Conservation (phyloP, 2,113 vertebrate species). For the Chelonoidis abingdonii region DNA sequence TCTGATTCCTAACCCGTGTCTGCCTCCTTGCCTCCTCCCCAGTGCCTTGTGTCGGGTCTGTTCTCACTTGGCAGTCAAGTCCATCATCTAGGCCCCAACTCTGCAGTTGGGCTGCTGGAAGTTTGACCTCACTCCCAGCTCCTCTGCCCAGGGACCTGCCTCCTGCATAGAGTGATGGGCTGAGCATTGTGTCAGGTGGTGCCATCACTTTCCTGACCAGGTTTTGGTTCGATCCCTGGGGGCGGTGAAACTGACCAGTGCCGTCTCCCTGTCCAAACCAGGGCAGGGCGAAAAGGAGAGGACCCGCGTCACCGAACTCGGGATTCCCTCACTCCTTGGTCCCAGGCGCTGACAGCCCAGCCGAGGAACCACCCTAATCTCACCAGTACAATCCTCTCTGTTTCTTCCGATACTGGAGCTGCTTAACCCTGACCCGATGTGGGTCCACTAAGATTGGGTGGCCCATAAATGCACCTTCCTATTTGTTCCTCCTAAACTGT, state of each 20-base stretch:
- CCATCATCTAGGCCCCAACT: background rate
- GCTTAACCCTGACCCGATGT: background rate
- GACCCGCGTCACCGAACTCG: background rate
- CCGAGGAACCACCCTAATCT: background rate
- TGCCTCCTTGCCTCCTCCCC: background rate
- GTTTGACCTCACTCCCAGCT: background rate
- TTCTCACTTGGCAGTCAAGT: background rate
- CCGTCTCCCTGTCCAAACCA: background rate
- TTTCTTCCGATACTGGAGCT: background rate
- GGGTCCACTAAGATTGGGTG: no score
- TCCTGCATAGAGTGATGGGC: background rate
- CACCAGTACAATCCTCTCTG: background rate
- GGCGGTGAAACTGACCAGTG: background rate
- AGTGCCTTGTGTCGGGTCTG: background rate
- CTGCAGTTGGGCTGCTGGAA: background rate
- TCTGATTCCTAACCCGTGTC: background rate
- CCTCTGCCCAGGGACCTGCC: background rate
- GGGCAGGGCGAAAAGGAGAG: background rate
- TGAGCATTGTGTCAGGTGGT: no score
- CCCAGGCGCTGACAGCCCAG: background rate
- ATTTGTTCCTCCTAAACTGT: background rate
- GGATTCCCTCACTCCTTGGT: background rate
- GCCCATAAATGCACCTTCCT: background rate
- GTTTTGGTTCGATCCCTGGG: background rate
- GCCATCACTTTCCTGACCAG: background rate